phyloP scores from a whole-genome alignment of 2,113 vertebrate genomes.

The Gymnogyps californianus region DNA sequence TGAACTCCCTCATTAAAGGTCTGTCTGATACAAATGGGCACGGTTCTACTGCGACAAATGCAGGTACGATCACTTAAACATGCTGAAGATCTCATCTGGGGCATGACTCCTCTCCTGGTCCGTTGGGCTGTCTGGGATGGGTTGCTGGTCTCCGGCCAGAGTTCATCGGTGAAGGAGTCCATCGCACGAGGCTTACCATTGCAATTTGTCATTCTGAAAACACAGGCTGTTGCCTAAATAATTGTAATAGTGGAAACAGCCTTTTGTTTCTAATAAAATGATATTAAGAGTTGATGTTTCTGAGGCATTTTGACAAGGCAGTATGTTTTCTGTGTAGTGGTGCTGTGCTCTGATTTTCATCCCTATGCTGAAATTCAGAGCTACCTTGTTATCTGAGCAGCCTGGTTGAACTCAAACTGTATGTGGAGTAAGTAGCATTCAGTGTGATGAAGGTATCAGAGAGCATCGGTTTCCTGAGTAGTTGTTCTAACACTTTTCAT shows the following conservation, averaged over 20 bases:
- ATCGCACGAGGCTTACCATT: background rate
- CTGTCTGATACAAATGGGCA: background rate
- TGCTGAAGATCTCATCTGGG: background rate
- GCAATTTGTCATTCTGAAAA: background rate
- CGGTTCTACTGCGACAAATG: background rate
- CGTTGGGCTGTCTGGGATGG: background rate
- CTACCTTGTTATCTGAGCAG: background rate
- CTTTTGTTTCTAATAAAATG: background rate
- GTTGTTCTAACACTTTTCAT: background rate
- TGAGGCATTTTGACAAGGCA: background rate
- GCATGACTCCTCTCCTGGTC: background rate
- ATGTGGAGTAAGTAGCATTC: background rate
- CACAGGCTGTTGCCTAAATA: background rate
- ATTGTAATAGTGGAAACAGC: background rate
- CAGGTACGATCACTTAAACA: background rate
- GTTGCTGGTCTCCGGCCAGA: background rate
- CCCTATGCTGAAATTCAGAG: background rate
- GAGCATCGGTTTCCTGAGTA: background rate
- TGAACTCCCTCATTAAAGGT: background rate
- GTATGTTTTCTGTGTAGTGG: background rate
- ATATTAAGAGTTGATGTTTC: background rate
- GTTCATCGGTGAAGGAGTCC: background rate
- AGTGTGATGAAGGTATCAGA: background rate
- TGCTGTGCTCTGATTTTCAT: background rate
- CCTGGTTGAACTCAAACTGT: background rate